Conservation (phyloP, 2,888 invertebrate species). For the Sminthurides aquaticus region DNA sequence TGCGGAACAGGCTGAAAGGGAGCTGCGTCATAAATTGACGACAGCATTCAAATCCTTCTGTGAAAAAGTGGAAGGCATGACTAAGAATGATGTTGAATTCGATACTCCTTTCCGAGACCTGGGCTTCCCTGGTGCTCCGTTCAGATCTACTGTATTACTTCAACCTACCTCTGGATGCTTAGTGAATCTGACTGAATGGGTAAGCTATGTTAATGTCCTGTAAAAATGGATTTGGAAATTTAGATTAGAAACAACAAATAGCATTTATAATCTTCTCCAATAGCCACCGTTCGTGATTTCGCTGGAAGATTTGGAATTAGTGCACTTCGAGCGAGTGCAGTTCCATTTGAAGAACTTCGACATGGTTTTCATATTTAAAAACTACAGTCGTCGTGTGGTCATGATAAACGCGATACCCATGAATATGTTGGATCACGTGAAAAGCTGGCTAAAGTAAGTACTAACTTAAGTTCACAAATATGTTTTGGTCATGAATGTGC, state of each 20-base stretch:
- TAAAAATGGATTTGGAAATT: constrained; percentile 1
- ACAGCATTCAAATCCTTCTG: constrained; percentile 97
- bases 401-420: constrained; percentile 99
- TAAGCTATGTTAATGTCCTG: constrained; percentile 45
- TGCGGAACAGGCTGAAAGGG: constrained; percentile 96
- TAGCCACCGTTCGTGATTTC: constrained; percentile 96
- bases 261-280: constrained; percentile 26
- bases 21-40: constrained; percentile 90
- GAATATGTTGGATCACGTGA: constrained; percentile 97
- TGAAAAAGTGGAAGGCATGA: constrained; percentile 90
- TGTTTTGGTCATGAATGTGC: too few species aligned
- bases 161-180: constrained; percentile 98
- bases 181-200: constrained; percentile 95
- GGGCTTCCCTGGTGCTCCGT: constrained; percentile 96
- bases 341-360: constrained; percentile 99
- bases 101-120: constrained; percentile 97
- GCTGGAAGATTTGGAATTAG: constrained; percentile 91
- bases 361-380: constrained; percentile 99
- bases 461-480: too few species aligned
- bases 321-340: constrained; percentile 98
- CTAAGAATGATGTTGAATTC: constrained; percentile 95
- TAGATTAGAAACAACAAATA: not conserved
- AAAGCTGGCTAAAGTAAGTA: constrained; percentile 97
- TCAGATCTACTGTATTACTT: constrained; percentile 86
- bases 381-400: constrained; percentile 85